These are phyloP conservation scores for Crypturellus tataupa DNA, from an alignment of 2,797 vertebrate species.

Conservation along the genomic window DNA sequence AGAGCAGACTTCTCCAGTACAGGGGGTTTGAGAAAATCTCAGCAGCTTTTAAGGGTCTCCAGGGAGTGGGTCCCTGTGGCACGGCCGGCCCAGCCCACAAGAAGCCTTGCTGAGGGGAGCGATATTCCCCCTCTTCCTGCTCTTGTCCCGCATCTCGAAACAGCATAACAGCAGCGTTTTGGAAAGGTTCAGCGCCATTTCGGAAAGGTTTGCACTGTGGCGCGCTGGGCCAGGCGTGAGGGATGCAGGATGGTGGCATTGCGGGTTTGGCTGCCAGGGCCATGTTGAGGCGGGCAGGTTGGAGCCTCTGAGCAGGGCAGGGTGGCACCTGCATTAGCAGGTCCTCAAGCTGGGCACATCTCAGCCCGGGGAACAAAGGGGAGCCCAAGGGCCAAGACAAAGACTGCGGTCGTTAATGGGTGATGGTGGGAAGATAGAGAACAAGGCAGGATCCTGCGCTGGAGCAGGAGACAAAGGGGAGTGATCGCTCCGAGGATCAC, in stretches of 20 bases:
- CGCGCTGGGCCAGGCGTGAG: fast-evolving
- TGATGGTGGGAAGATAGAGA: background rate
- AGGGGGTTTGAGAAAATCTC: background rate
- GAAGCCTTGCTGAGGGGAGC: background rate
- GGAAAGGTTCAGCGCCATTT: background rate
- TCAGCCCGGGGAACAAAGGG: constrained; percentile 38
- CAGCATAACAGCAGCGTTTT: fast-evolving
- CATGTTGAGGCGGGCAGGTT: background rate
- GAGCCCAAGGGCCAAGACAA: background rate
- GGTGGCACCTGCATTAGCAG: constrained; percentile 21
- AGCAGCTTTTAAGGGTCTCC: constrained; percentile 38
- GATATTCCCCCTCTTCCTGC: background rate
- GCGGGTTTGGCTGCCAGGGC: background rate
- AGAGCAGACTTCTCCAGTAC: background rate
- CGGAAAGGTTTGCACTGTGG: background rate
- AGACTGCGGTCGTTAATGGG: constrained; percentile 7
- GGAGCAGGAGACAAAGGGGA: constrained; percentile 8
- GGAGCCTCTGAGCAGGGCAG: background rate
- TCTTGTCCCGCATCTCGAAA: fast-evolving
- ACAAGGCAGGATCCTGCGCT: background rate
- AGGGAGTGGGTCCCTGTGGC: background rate
- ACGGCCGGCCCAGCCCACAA: no score
- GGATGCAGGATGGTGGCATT: background rate
- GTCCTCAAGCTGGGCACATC: background rate
- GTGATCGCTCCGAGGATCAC: background rate